Conservation (phyloP, 1,140 invertebrate species). For the Meloidogyne hapla region DNA sequence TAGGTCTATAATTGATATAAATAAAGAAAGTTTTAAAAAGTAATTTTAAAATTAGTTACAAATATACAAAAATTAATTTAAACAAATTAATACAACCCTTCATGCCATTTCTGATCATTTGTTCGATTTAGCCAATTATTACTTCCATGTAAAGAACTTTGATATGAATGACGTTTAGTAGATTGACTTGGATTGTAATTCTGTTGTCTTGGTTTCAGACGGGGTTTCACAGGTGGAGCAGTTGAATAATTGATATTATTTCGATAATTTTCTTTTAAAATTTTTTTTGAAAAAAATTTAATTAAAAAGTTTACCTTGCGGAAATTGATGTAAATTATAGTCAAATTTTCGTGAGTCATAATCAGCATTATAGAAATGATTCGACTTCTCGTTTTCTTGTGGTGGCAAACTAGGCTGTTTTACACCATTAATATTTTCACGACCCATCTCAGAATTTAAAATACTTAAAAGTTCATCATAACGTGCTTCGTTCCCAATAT, state of each 20-base stretch:
- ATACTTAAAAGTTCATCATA: constrained; percentile 45
- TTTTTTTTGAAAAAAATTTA: neutral
- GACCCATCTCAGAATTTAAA: constrained; percentile 27
- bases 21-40: neutral
- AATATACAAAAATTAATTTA: neutral
- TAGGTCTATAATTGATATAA: neutral
- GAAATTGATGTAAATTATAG: constrained; percentile 18
- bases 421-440: constrained; percentile 7
- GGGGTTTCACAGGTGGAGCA: neutral
- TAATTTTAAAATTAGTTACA: too few relatives aligned
- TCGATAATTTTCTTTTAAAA: neutral
- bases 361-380: constrained; percentile 10
- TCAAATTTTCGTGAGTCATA: constrained; percentile 16
- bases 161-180: constrained; percentile 48
- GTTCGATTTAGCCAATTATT: constrained; percentile 28
- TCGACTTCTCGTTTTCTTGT: constrained; percentile 3
- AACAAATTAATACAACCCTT: neutral
- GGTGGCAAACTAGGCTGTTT: neutral
- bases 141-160: constrained; percentile 37
- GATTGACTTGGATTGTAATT: neutral
- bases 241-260: constrained; percentile 4
- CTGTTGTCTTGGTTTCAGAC: neutral
- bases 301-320: neutral
- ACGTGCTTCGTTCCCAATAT: constrained; percentile 36
- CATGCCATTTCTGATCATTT: neutral